Evolutionary conservation across 2,888 invertebrate genomes (phyloP), one percentile per base, ranked within the genome.

Genomic region (Cryptocephalus moraei): DNA sequence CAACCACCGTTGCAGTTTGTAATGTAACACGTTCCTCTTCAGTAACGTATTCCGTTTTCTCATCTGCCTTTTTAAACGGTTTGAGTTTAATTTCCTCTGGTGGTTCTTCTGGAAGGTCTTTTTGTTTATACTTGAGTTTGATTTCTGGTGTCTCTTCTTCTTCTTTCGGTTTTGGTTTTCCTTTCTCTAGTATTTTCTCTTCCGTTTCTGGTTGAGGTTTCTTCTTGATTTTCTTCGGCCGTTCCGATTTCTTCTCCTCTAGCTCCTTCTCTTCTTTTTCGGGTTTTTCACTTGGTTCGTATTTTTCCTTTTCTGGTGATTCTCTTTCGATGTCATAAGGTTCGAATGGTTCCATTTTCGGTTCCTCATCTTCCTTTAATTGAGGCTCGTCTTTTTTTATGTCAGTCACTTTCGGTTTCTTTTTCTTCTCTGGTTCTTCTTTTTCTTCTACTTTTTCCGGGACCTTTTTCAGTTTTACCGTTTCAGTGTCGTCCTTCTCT

Each of bases 381-480:
- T 3, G 44, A 1, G 52, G 47, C 33, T 49, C 47, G 39, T 50
- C 43, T 41, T 45, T 41, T 44, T 54, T 44, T 33, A 43, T 48
- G 11, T 50, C 47, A 56, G 60, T 44, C 33, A 36, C 8, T 62
- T 69, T 58, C 11, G 64, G 58, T 55, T 59, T 57, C 32, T 64
- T 64, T 48, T 65, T 63, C 49, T 70, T 68, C 12, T 64, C 63
- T 31, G 54, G 46, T 49, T 68, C 58, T 13, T 64, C 62, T 50
- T 66, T 67, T 41, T 62, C 62, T 11, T 61, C 58, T 13, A 60
- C 51, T 49, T 75, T 75, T 45, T 69, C 58, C 2, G 76, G 75
- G 42, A 74, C 66, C 60, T 77, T 77, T 58, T 75, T 78, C n/a
- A 79, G 63, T 14, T 68, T 70, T 1, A 79, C 66, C 12, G 62